Base-by-base conservation (phyloP, 2,797 vertebrate species). In the Phyllotis vaccarum region DNA sequence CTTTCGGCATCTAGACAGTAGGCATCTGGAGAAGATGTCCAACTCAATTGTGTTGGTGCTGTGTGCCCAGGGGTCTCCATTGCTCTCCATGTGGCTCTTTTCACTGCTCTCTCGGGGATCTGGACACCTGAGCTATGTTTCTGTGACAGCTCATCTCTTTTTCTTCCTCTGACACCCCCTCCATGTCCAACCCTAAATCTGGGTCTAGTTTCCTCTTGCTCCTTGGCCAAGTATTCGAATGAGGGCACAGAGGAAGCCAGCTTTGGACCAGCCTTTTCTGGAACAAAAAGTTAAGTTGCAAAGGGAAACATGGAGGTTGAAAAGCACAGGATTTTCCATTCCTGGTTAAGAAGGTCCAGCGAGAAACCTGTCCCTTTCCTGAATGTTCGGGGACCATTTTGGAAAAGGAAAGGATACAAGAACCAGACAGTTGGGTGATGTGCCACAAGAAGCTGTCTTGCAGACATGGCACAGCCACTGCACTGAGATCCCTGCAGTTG, bases 1-100 rank as follows among this genome's bases (percentile, higher is more conserved):
- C 49, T 40, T 86, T 46, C 6, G 11, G 31, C 52, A 46, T 46
- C 29, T 22, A 43, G 62, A 12, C 10, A 16, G 0, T 13, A 22
- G 27, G 16, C 5, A 37, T 64, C 85, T 31, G 4, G 6, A 49
- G 60, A n/a, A 0, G 1, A n/a, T 0, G 1, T 14, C 29, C 19
- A 5, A 52, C 16, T 40, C 46, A 43, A 14, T 7, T 37, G 2
- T 19, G 7, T 0, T 3, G 14, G 7, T 8, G n/a, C 49, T 52
- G 21, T 9, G 16, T 58, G 6, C 2, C 13, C 70, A 22, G 10
- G 3, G 0, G 7, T 16, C 64, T 17, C 1, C 2, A 2, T 3
- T 40, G 22, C 1, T 17, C 29, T 93, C 14, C n/a, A 14, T 2
- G 5, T n/a, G 37, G 9, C 54, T 64, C 46, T 46, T 43, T 75